Evolutionary conservation across 2,888 invertebrate genomes (phyloP), one percentile per base, ranked within the genome.

Genomic region (Pachymerium ferrugineum): DNA sequence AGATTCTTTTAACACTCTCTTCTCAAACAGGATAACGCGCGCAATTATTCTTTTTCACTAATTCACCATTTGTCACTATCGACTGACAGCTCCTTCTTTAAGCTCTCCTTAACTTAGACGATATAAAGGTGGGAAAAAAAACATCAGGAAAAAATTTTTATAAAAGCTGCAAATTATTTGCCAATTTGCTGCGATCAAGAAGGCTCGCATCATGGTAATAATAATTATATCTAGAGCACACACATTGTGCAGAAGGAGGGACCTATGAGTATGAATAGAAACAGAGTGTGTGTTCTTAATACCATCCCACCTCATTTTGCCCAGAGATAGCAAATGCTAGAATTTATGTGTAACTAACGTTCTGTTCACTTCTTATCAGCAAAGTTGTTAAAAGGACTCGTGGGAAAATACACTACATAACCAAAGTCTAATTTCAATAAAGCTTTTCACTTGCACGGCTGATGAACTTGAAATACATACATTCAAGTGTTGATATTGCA

Each of bases 281-380:
- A 22, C 47, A 62, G 62, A 28, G 25, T 62, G n/a, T n/a, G n/a
- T n/a, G 62, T 62, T 62, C 10, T 12, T 62, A 62, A 62, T 62
- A 62, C 28, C 62, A 62, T 62, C 62, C 25, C 62, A 62, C 62
- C 62, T 62, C 62, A 25, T 62, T 62, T 62, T 62, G 62, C 62
- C 62, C 62, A 62, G 25, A 62, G 62, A 62, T 62, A 62, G 62
- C 62, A 62, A 62, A 62, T 62, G 62, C 62, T 62, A 62, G 25
- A 62, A 62, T 62, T 62, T 62, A 62, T 62, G 62, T 62, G 62
- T 62, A 62, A 62, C 62, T 62, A 62, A 62, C 62, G 28, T 62
- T 62, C 62, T 62, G 62, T 62, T 62, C 62, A 22, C 62, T 62
- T 62, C 62, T 62, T 62, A 62, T 62, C 62, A 62, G 62, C 25